Conservation (phyloP, 2,797 vertebrate genomes). For the Sebastolobus altivelis region DNA sequence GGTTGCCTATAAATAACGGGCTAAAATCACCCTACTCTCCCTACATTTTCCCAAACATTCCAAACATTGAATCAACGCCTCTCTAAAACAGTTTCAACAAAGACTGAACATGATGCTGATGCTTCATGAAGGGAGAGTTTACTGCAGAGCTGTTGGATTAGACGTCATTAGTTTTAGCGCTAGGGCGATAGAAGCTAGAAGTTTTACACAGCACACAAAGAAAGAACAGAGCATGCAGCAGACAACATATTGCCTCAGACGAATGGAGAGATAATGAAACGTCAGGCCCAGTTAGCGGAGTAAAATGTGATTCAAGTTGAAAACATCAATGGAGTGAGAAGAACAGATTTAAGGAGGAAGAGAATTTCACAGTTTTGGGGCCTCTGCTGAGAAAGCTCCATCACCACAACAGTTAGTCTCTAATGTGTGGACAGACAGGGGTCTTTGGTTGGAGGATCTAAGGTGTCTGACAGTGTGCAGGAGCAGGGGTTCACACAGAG, state of each 20-base stretch:
- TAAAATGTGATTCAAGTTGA: neutral
- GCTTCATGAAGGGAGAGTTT: neutral
- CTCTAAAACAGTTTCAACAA: too few species aligned
- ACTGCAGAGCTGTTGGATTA: neutral
- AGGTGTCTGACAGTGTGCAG: conserved; percentile 22
- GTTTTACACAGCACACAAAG: neutral
- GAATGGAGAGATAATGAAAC: neutral
- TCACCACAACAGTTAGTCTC: neutral
- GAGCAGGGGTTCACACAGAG: conserved; percentile 10
- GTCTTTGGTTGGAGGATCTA: conserved; percentile 32
- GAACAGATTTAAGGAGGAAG: neutral
- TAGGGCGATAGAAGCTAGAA: neutral
- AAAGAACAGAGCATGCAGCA: neutral
- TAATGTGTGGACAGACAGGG: conserved; percentile 21
- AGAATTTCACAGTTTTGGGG: neutral
- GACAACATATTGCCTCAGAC: neutral
- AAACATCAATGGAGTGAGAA: neutral
- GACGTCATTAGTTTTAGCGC: neutral
- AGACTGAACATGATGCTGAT: neutral
- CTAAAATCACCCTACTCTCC: too few species aligned
- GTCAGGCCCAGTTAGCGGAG: neutral
- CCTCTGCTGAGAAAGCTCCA: neutral
- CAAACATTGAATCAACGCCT: neutral
- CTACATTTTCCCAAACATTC: neutral
- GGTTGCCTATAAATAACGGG: too few species aligned